Evolutionary conservation across 2,888 invertebrate species (phyloP), one percentile per base, ranked within the genome.

Genomic region (Drosophila recens): DNA sequence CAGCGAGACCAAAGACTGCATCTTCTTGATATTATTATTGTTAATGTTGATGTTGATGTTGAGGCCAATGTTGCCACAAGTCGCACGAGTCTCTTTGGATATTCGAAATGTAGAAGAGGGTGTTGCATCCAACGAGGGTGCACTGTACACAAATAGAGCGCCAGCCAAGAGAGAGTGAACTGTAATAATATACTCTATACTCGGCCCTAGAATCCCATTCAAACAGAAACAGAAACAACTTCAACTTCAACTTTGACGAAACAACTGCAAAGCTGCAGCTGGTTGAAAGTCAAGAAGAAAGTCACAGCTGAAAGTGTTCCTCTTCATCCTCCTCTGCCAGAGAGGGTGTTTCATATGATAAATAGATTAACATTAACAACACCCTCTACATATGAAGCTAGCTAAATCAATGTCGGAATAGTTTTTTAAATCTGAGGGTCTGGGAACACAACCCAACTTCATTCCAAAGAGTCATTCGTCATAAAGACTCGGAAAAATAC

Each of bases 21-120:
- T 74, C 51, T 54, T 64, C 57, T 58, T 63, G 38, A 63, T 63
- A 49, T 33, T 63, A 42, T 63, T 52, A 54, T 67, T 57, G 36
- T 34, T 34, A 20, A 20, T 52, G 48, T 63, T 52, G 53, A 23
- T 72, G 61, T 34, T 62, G 66, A 23, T 72, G 61, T 34, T 62
- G 66, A 62, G 66, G 64, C 64, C 59, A 69, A 74, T 57, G 70
- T 62, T 68, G 76, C 68, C 67, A 57, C 83, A 69, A 79, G 79
- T 82, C 69, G 77, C 77, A 71, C 79, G 75, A 76, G 76, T 76
- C 76, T 70, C 69, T 75, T 75, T 46, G 40, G 10, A 20, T 17
- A n/a, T 9, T 30, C 30, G 11, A 72, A 23, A 36, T 34, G 27
- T 43, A 53, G 11, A 45, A 34, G 66, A 72, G 79, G 73, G 73